Conservation (phyloP, 2,888 invertebrate genomes). For the Leptopilina syphax region DNA sequence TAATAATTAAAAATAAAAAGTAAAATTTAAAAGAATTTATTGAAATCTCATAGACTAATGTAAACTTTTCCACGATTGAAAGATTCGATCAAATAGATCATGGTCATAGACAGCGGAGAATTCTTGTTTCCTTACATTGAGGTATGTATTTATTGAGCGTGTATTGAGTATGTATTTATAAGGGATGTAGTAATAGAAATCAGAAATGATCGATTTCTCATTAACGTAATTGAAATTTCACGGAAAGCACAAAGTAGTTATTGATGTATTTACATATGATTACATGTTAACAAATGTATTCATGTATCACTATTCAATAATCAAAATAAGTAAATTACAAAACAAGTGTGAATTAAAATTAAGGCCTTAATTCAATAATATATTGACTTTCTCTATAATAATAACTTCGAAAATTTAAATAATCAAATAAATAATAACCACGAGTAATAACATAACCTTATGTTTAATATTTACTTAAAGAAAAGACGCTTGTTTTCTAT, state of each 20-base stretch:
- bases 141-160: no score
- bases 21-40: not conserved
- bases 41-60: not conserved
- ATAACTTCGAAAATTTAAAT: no score
- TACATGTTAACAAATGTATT: not conserved
- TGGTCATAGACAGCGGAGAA: constrained; percentile 59
- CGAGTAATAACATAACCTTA: no score
- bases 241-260: not conserved
- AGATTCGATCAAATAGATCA: constrained; percentile 42
- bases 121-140: constrained; percentile 46
- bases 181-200: constrained; percentile 12
- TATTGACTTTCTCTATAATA: no score
- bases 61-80: constrained; percentile 31
- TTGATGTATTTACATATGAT: not conserved
- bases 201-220: constrained; percentile 25
- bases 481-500: no score
- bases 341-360: no score
- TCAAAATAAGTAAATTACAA: no score
- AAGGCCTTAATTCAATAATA: no score
- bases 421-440: no score
- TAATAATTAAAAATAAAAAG: not conserved
- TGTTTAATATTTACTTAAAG: no score
- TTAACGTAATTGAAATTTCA: constrained; percentile 14
- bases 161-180: not conserved
- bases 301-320: no score